Conservation (phyloP, 2,113 vertebrate genomes). For the Ifrita kowaldi region DNA sequence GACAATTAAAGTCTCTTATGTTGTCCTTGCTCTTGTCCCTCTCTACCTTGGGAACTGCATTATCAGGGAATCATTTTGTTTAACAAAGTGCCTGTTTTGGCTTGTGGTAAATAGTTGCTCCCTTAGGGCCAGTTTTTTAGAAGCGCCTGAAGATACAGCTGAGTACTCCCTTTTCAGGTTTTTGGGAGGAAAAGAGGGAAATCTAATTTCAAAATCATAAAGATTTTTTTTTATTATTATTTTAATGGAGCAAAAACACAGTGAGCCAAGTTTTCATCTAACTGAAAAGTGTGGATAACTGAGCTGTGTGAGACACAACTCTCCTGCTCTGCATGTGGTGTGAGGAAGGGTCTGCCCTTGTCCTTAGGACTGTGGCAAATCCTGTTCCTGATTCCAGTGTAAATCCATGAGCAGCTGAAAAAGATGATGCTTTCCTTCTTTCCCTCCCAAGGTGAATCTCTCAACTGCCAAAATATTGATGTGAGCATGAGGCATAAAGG, state of each 20-base stretch:
- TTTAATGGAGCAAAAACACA: not conserved
- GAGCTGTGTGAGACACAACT: not conserved
- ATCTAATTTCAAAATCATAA: not conserved
- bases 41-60: not conserved
- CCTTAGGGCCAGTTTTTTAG: not conserved
- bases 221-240: not conserved
- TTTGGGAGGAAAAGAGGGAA: not conserved
- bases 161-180: not conserved
- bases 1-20: slow-evolving; percentile 1
- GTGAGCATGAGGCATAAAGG: not conserved
- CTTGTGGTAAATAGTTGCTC: not conserved
- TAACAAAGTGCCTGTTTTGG: not conserved
- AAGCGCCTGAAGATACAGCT: not conserved
- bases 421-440: not conserved
- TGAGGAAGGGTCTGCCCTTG: not conserved
- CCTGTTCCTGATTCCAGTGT: not conserved
- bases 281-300: not conserved
- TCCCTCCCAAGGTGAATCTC: not conserved
- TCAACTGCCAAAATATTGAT: not conserved
- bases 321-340: not conserved
- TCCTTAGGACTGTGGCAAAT: not conserved
- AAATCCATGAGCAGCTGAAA: not conserved
- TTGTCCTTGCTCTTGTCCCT: not conserved
- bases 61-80: not conserved
- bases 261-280: not conserved